Percentiles rank a stretch among this genome's conserved stretches.
Evolutionary conservation across 1,140 invertebrate genomes (phyloP).

Genomic region (Papilio xuthus): DNA sequence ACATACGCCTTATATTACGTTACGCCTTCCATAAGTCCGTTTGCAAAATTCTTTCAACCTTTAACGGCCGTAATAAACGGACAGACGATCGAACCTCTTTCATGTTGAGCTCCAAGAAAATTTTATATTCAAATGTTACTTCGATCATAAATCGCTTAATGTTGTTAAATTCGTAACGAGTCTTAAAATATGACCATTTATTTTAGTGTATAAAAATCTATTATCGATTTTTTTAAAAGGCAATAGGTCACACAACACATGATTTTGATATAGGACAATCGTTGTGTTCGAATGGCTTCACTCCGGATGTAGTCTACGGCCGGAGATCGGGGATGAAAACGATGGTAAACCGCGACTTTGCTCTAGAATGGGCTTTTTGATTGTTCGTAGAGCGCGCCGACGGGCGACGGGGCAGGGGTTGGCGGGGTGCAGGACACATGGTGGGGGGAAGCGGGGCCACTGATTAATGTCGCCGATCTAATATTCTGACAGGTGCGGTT

Average conservation of each 20-base stretch:
- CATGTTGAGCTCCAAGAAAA: neutral
- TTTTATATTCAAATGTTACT: neutral
- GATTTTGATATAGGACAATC: neutral
- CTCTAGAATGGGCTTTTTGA: slow-evolving; percentile 74
- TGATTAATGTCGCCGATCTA: slow-evolving; percentile 76
- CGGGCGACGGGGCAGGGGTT: slow-evolving; percentile 40
- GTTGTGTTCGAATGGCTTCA: neutral
- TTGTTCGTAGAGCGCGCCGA: slow-evolving; percentile 59
- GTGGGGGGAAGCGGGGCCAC: slow-evolving; percentile 50
- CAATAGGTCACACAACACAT: neutral
- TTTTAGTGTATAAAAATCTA: neutral
- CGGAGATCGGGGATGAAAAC: slow-evolving; percentile 70
- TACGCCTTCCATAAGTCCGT: slow-evolving; percentile 70
- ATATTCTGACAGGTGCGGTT: slow-evolving; percentile 75
- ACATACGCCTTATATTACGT: slow-evolving; percentile 75
- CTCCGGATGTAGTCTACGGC: slow-evolving; percentile 62
- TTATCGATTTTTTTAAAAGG: neutral
- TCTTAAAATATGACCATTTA: neutral
- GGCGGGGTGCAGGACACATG: slow-evolving; percentile 26
- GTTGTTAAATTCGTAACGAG: neutral
- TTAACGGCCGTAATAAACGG: slow-evolving; percentile 36
- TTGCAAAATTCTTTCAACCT: slow-evolving; percentile 66
- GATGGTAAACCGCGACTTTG: slow-evolving; percentile 71
- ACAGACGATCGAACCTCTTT: neutral
- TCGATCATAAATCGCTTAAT: neutral